phyloP scores from a whole-genome alignment of 2,113 vertebrate species.

The Phalacrocorax aristotelis region DNA sequence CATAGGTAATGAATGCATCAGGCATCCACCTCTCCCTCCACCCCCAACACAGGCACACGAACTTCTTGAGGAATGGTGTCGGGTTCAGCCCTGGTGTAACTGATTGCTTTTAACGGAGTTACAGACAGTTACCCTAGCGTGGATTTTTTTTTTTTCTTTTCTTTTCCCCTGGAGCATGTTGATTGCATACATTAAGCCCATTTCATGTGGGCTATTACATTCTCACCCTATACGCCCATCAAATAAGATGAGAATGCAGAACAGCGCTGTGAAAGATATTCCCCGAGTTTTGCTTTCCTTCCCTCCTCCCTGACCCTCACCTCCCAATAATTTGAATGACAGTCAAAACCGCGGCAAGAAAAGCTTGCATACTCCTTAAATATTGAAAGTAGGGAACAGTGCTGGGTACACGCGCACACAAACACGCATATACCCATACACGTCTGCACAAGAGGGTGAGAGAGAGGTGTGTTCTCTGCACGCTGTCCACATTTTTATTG shows the following conservation, averaged over 20 bases:
- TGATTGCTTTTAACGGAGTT: not conserved
- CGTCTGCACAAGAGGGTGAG: not conserved
- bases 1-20: conserved; percentile 83
- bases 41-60: not conserved
- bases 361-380: not conserved
- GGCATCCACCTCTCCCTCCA: not conserved
- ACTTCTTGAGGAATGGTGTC: conserved; percentile 3
- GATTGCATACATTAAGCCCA: not conserved
- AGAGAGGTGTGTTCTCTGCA: not conserved
- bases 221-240: not conserved
- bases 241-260: not conserved
- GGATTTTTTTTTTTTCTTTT: not conserved
- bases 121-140: not conserved
- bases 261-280: accelerated
- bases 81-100: not conserved
- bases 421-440: not conserved
- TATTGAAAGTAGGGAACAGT: not conserved
- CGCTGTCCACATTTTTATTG: not conserved
- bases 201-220: not conserved
- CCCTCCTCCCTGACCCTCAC: not conserved
- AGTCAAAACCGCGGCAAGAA: not conserved
- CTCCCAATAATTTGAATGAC: not conserved
- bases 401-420: not conserved
- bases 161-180: not conserved
- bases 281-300: not conserved